Base-by-base conservation (phyloP, 2,888 invertebrate genomes). In the Podabrus alpinus region DNA sequence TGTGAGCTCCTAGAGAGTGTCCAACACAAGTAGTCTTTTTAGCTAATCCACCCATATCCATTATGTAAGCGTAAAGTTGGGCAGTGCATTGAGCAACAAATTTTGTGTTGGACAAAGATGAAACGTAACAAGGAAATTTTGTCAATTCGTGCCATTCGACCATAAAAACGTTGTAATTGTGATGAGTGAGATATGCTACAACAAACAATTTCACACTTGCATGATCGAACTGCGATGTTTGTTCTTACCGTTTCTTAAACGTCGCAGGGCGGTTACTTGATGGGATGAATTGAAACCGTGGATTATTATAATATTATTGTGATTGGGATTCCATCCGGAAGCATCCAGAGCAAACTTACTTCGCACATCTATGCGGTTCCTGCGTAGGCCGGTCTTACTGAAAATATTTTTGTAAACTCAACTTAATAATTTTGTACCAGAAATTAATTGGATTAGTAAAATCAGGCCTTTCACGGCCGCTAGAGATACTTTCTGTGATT, bases 271-370 rank as follows among this genome's bases (percentile, higher is more conserved):
- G 3, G 89, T 90, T 84, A 93, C 93, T 71, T 89, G 88, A 83
- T 92, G 90, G 0, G 94, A 94, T 15, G 94, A 94, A 84, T 94
- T 94, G 86, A 94, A 94, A 0, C 94, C 94, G 82, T 94, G 94
- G 15, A 94, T 90, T 79, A 94, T 92, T 68, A 94, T 89, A 2
- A 93, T 93, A 77, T 93, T 94, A 83, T 92, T 93, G 80, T 91
- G 90, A 60, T 88, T 85, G 1, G 91, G 89, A 83, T 91, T 89
- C 90, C 92, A 94, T 9, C 94, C 94, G 66, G 90, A 90, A 75
- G 90, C 89, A 73, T 89, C 88, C 64, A 94, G 87, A n/a, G 92
- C 89, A 77, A 91, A 86, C 9, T 89, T 89, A 81, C 91, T 90
- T 59, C 91, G 88, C 17, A 93, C 88, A 83, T 92, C 92, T 67